Evolutionary conservation across 1,140 invertebrate genomes (phyloP).

Genomic region (Leucophenga varia): DNA sequence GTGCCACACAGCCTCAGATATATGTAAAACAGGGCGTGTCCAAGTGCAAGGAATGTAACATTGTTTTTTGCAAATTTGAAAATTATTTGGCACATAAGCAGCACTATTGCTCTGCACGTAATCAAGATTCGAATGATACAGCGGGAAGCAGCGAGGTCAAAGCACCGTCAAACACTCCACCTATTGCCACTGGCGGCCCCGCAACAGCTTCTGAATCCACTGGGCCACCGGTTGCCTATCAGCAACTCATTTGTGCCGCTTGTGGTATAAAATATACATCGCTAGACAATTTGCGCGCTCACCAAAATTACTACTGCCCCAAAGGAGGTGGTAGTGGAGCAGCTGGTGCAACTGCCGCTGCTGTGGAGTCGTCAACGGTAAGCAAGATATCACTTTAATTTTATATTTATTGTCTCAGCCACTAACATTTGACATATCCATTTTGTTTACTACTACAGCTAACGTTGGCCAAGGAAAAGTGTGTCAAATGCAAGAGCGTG

Average conservation of each 20-base stretch:
- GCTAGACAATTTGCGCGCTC: slow-evolving; percentile 87
- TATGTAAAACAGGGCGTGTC: slow-evolving; percentile 81
- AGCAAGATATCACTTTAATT: slow-evolving; percentile 33
- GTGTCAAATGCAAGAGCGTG: slow-evolving; percentile 65
- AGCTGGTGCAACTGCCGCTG: slow-evolving; percentile 7
- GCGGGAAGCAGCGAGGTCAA: slow-evolving; percentile 38
- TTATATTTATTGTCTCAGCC: too few species aligned
- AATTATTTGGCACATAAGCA: slow-evolving; percentile 93
- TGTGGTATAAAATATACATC: slow-evolving; percentile 96
- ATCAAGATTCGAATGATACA: slow-evolving; percentile 59
- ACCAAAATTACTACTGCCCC: slow-evolving; percentile 92
- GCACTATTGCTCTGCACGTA: slow-evolving; percentile 86
- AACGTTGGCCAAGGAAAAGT: slow-evolving; percentile 57
- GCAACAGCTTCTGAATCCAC: slow-evolving; percentile 56
- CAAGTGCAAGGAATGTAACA: slow-evolving; percentile 95
- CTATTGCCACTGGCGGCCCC: slow-evolving; percentile 1
- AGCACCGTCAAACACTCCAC: slow-evolving; percentile 49
- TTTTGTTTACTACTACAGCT: not conserved
- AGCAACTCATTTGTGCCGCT: slow-evolving; percentile 83
- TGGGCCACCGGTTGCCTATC: slow-evolving; percentile 60
- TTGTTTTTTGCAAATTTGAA: slow-evolving; percentile 94
- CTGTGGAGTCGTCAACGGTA: slow-evolving; percentile 11
- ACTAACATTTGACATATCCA: too few species aligned
- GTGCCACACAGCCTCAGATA: slow-evolving; percentile 67
- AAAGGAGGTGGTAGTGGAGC: slow-evolving; percentile 64